Conservation (phyloP, 1,140 invertebrate genomes). For the Trachymyrmex cornetzi region DNA sequence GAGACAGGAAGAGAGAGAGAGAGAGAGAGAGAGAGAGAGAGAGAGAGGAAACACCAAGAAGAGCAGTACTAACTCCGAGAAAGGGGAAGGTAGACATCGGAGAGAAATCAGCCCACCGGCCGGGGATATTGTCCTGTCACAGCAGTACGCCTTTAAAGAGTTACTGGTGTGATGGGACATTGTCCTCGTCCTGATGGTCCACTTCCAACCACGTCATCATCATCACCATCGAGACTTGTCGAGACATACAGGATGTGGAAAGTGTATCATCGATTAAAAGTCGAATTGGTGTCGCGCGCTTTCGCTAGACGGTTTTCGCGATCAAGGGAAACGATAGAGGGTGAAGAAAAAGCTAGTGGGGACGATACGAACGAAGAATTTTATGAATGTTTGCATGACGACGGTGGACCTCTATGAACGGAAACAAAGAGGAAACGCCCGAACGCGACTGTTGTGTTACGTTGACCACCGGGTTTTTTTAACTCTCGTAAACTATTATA, state of each 20-base stretch:
- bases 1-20: conserved; percentile 15
- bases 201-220: conserved; percentile 59
- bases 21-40: not conserved
- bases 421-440: conserved; percentile 14
- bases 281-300: conserved; percentile 46
- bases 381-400: conserved; percentile 2
- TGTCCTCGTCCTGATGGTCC: conserved; percentile 88
- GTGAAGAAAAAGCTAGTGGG: conserved; percentile 36
- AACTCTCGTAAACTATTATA: not conserved
- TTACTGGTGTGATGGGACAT: conserved; percentile 96
- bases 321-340: not conserved
- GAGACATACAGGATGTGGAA: conserved; percentile 12
- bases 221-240: not conserved
- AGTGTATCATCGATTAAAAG: conserved; percentile 24
- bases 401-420: not conserved
- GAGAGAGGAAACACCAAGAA: not conserved
- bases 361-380: not conserved
- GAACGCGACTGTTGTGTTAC: conserved; percentile 13
- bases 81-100: conserved; percentile 2
- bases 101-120: conserved; percentile 56
- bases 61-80: not conserved
- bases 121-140: conserved; percentile 97
- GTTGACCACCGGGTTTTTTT: not conserved
- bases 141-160: conserved; percentile 92
- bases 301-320: conserved; percentile 1